A percentile compares a stretch with the other conserved stretches of the same genome.
Evolutionary conservation across 1,140 invertebrate genomes (phyloP).

Genomic region (Holotrichia oblita): DNA sequence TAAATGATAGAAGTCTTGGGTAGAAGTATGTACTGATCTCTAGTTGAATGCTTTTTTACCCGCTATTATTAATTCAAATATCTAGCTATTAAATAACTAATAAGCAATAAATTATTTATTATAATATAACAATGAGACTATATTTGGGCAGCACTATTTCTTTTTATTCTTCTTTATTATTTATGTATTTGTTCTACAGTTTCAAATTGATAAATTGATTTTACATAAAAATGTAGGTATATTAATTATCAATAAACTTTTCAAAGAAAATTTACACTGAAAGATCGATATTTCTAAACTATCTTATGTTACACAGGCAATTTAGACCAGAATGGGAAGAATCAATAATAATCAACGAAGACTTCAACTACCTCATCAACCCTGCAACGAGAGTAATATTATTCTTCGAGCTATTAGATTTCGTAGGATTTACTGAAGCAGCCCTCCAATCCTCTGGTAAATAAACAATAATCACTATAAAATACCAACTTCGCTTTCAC

Average conservation of each 20-base stretch:
- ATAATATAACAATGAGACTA: neutral
- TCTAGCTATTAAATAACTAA: no score
- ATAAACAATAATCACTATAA: neutral
- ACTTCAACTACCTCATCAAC: constrained; percentile 50
- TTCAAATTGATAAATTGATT: no score
- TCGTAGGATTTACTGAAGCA: neutral
- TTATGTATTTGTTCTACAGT: no score
- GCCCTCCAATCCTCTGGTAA: constrained; percentile 13
- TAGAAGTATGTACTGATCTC: neutral
- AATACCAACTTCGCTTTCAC: neutral
- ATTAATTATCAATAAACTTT: neutral
- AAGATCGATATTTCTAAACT: no score
- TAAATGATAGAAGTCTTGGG: neutral
- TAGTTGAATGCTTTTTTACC: no score
- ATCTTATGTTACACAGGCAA: constrained; percentile 46
- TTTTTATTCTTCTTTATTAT: neutral
- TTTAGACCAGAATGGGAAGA: constrained; percentile 57
- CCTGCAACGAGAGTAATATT: constrained; percentile 50
- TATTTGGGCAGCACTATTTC: neutral
- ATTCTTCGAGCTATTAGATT: constrained; percentile 57
- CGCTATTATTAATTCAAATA: neutral
- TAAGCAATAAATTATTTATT: no score
- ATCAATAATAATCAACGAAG: constrained; percentile 55
- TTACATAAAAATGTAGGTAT: no score
- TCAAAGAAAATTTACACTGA: no score